Percentiles rank a stretch among this genome's conserved stretches.
Conservation (phyloP, 2,113 vertebrate species). For the Aphelocoma coerulescens region DNA sequence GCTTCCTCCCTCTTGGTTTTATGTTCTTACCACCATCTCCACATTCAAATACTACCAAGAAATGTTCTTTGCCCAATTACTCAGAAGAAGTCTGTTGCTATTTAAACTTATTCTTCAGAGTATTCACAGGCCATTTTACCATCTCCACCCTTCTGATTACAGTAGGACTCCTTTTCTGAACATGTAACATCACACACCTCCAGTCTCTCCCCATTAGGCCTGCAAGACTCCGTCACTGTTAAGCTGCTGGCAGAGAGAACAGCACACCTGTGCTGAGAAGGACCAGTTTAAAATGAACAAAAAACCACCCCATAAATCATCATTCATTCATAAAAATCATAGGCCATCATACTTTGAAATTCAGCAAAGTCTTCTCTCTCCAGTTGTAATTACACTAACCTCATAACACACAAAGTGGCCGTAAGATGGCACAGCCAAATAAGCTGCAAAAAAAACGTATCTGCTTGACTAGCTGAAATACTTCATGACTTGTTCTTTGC, state of each 20-base stretch:
- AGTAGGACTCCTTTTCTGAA: neutral
- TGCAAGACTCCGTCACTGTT: neutral
- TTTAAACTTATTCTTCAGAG: neutral
- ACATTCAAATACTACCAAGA: neutral
- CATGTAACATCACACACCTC: accelerated
- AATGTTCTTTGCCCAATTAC: neutral
- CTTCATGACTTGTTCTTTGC: neutral
- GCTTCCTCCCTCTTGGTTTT: neutral
- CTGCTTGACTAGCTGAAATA: neutral
- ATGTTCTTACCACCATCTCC: neutral
- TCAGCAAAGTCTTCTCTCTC: neutral
- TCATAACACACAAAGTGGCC: neutral
- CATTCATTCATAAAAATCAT: neutral
- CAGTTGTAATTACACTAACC: neutral
- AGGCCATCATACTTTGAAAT: neutral
- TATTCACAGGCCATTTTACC: neutral
- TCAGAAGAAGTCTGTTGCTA: neutral
- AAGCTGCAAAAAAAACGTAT: accelerated
- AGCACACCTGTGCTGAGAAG: neutral
- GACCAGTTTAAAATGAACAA: neutral
- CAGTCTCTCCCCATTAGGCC: neutral
- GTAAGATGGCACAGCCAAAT: neutral
- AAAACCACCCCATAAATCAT: accelerated
- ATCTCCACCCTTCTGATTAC: neutral
- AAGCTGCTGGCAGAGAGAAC: neutral